Evolutionary conservation across 1,140 invertebrate species (phyloP).

Genomic region (Zaprionus davidi): DNA sequence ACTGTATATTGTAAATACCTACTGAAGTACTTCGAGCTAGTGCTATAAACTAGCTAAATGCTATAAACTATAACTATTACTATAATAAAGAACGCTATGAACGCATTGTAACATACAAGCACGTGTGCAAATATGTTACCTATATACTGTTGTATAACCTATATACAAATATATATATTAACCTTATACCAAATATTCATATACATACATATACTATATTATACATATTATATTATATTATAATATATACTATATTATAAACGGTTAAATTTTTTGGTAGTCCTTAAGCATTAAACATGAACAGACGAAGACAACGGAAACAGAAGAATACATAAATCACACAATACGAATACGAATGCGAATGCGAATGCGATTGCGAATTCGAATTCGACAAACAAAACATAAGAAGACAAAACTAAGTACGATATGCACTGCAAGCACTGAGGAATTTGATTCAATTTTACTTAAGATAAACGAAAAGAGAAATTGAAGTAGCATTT

Average conservation of each 20-base stretch:
- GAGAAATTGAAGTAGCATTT: slow-evolving; percentile 69
- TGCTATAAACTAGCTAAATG: slow-evolving; percentile 5
- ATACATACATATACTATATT: slow-evolving; percentile 20
- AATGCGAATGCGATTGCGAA: not conserved
- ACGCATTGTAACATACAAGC: slow-evolving; percentile 3
- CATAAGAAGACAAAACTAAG: slow-evolving; percentile 51
- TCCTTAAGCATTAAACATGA: slow-evolving; percentile 53
- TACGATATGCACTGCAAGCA: slow-evolving; percentile 84
- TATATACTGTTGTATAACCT: slow-evolving; percentile 5
- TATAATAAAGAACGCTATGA: not conserved
- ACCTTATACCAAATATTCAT: slow-evolving; percentile 5
- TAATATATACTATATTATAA: slow-evolving; percentile 21
- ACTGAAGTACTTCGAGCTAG: slow-evolving; percentile 3
- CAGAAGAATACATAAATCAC: slow-evolving; percentile 30
- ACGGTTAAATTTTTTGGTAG: slow-evolving; percentile 55
- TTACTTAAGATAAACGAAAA: slow-evolving; percentile 79
- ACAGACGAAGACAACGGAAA: slow-evolving; percentile 35
- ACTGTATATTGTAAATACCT: slow-evolving; percentile 59
- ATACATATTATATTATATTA: slow-evolving; percentile 16
- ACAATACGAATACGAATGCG: slow-evolving; percentile 26
- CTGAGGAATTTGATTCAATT: slow-evolving; percentile 85
- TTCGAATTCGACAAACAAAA: slow-evolving; percentile 6
- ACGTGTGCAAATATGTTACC: slow-evolving; percentile 6
- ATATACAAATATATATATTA: slow-evolving; percentile 18
- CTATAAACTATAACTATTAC: slow-evolving; percentile 7